Evolutionary conservation across 1,140 invertebrate genomes (phyloP).

Genomic region (Brachionus paranguensis): DNA sequence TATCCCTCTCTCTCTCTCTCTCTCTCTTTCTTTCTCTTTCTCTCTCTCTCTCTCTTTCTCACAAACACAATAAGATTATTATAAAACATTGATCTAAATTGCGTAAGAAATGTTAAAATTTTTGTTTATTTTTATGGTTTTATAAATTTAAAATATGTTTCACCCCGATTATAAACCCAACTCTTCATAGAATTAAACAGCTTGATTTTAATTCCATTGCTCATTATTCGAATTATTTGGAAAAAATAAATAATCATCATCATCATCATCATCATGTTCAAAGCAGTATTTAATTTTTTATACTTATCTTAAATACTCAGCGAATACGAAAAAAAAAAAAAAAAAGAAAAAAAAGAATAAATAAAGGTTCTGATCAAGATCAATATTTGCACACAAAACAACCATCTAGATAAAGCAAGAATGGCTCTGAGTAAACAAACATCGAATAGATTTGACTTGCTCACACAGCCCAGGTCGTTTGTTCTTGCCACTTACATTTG

Average conservation of each 20-base stretch:
- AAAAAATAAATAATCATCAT: slow-evolving; percentile 23
- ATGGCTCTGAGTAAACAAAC: neutral
- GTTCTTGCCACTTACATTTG: slow-evolving; percentile 68
- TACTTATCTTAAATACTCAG: neutral
- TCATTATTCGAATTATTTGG: neutral
- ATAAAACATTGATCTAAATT: neutral
- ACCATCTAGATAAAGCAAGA: neutral
- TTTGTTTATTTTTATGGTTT: slow-evolving; percentile 2
- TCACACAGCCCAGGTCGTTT: neutral
- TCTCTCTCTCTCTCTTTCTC: too few relatives aligned
- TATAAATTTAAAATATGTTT: slow-evolving; percentile 4
- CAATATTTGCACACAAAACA: neutral
- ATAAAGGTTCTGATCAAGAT: neutral
- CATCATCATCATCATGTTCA: neutral
- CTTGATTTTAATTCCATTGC: neutral
- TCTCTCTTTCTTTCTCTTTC: too few relatives aligned
- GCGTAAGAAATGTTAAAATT: slow-evolving; percentile 15
- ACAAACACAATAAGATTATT: neutral
- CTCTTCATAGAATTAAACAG: neutral
- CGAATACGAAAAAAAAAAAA: neutral
- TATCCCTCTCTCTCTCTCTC: too few relatives aligned
- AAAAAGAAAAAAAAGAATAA: neutral
- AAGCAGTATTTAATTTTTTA: neutral
- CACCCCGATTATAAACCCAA: neutral
- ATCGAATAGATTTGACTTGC: neutral